Evolutionary conservation across 2,113 vertebrate species (phyloP), one percentile per base, ranked within the genome.

Genomic region (Odobenus rosmarus): DNA sequence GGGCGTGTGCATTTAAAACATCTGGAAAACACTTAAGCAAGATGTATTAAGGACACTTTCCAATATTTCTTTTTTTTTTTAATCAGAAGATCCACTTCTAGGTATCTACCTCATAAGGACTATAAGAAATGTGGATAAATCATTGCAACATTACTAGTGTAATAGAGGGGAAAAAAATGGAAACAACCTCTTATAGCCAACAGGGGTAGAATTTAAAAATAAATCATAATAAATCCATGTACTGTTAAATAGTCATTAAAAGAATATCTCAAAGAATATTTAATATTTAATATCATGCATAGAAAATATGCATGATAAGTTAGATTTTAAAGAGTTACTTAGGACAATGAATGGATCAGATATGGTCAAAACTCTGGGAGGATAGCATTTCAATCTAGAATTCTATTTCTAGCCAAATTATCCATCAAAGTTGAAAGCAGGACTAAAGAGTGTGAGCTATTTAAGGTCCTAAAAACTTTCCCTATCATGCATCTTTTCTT

Each of bases 351-450:
- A 81, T 67, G 57, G 19, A 74, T n/a, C 33, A 64, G 59, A 69
- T 39, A 31, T 4, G 24, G 23, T n/a, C 61, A 79, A 72, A 77
- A 87, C 84, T 55, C 53, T 67, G 33, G 28, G 24, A 91, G 53
- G 55, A 55, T 0, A 69, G 46, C 62, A 85, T 88, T 62, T 7
- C n/a, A 94, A 71, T 46, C 71, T 64, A 51, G 31, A 92, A 79
- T 74, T 84, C 57, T 85, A 76, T 62, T 93, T n/a, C 77, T 80
- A 95, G 88, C 2, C 28, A 87, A 93, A 81, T 31, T 90, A 64
- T 36, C 61, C 36, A 74, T 67, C 61, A 91, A 84, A 51, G 16
- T 24, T 59, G 24, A 90, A 21, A 18, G 24, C 8, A 74, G 46
- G 87, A 79, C 36, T 80, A 88, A 80, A 93, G 28, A 88, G 76